Evolutionary conservation across 53 echinoderm and acorn worm genomes (phyloP).

Genomic region (Holothuria scabra): DNA sequence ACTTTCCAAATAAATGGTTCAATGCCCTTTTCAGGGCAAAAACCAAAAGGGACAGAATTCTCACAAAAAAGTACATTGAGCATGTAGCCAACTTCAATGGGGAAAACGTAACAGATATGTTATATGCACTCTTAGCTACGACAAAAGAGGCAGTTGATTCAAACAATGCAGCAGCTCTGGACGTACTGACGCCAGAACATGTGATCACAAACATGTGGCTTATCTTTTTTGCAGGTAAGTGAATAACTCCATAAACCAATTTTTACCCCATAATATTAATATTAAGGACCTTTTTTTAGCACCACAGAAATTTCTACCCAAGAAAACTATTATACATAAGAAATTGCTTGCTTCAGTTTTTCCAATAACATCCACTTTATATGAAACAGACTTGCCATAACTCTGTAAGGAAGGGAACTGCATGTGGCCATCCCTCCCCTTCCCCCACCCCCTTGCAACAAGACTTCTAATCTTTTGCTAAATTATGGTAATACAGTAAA

Average conservation of each 20-base stretch:
- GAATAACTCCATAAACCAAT: neutral
- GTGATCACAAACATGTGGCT: constrained; percentile 99
- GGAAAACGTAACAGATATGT: constrained; percentile 84
- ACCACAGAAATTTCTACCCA: no score
- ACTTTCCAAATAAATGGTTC: constrained; percentile 99
- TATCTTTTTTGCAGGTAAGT: constrained; percentile 98
- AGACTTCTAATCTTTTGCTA: no score
- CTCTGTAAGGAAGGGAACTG: no score
- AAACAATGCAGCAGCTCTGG: constrained; percentile 78
- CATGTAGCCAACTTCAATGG: constrained; percentile 95
- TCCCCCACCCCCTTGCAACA: no score
- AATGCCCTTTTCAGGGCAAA: constrained; percentile 90
- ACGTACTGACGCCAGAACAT: constrained; percentile 90
- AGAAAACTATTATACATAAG: no score
- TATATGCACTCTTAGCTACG: constrained; percentile 87
- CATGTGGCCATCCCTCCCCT: no score
- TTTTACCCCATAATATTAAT: no score
- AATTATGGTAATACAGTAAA: no score
- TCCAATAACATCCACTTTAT: no score
- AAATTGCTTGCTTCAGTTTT: no score
- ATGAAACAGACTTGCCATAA: no score
- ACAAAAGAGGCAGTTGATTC: constrained; percentile 88
- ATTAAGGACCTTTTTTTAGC: no score
- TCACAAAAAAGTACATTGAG: constrained; percentile 94
- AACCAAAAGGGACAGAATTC: constrained; percentile 85